Conservation (phyloP, 2,113 vertebrate genomes). For the Tor tambroides region DNA sequence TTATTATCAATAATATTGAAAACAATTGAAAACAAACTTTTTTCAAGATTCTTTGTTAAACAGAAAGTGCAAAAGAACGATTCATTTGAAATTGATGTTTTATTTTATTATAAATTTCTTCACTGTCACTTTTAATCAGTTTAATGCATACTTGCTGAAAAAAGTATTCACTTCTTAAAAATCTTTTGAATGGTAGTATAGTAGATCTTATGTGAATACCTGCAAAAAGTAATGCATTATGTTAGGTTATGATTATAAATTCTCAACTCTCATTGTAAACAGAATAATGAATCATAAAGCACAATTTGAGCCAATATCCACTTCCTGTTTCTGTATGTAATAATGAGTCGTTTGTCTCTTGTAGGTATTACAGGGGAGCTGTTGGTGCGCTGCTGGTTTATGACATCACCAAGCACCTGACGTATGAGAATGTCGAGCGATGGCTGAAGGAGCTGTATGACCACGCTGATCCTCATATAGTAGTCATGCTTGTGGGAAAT, state of each 20-base stretch:
- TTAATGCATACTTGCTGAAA: background rate
- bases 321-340: background rate
- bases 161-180: background rate
- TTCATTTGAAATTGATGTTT: background rate
- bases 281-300: background rate
- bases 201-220: background rate
- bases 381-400: constrained; percentile 95
- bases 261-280: background rate
- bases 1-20: background rate
- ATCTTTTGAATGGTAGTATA: background rate
- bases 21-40: too few relatives aligned
- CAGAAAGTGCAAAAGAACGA: background rate
- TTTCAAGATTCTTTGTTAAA: background rate
- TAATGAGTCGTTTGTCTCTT: background rate
- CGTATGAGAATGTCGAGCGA: constrained; percentile 94
- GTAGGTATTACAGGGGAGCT: constrained; percentile 93
- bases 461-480: constrained; percentile 96
- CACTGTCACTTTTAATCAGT: background rate
- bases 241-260: background rate
- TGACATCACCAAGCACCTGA: constrained; percentile 95
- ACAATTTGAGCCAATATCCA: background rate
- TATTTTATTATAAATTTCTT: background rate
- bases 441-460: constrained; percentile 97
- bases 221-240: background rate
- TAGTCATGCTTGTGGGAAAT: constrained; percentile 98